Conservation (phyloP, 2,113 vertebrate genomes). For the Eubucco bourcierii region DNA sequence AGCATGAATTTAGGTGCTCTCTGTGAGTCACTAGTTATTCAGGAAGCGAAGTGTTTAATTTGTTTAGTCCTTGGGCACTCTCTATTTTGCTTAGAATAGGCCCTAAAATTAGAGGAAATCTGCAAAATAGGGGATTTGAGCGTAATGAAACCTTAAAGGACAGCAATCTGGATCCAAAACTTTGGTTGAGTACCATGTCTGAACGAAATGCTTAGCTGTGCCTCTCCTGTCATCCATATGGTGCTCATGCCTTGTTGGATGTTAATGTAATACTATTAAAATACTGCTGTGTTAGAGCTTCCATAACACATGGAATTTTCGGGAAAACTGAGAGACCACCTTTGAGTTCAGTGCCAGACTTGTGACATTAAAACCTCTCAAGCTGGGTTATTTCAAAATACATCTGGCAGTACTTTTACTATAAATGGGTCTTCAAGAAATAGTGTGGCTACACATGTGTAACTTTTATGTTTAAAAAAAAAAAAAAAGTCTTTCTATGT, state of each 20-base stretch:
- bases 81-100: neutral
- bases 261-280: neutral
- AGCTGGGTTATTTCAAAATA: neutral
- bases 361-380: neutral
- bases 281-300: neutral
- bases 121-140: neutral
- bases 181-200: neutral
- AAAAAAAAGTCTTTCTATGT: conserved; percentile 74
- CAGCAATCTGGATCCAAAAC: neutral
- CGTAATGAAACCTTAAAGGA: neutral
- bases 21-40: neutral
- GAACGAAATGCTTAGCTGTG: neutral
- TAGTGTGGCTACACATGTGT: conserved; percentile 63
- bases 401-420: conserved; percentile 34
- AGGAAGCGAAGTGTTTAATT: neutral
- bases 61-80: neutral
- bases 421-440: conserved; percentile 70
- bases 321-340: neutral
- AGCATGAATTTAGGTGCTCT: neutral
- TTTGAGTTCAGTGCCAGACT: neutral
- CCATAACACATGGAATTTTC: neutral
- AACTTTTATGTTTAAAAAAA: conserved; percentile 75
- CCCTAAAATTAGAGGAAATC: neutral
- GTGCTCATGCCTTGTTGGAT: neutral
- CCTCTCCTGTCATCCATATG: neutral